A percentile compares a stretch with the other conserved stretches of the same genome.
phyloP scores from a whole-genome alignment of 2,888 invertebrate species.

The Penaeus monodon region DNA sequence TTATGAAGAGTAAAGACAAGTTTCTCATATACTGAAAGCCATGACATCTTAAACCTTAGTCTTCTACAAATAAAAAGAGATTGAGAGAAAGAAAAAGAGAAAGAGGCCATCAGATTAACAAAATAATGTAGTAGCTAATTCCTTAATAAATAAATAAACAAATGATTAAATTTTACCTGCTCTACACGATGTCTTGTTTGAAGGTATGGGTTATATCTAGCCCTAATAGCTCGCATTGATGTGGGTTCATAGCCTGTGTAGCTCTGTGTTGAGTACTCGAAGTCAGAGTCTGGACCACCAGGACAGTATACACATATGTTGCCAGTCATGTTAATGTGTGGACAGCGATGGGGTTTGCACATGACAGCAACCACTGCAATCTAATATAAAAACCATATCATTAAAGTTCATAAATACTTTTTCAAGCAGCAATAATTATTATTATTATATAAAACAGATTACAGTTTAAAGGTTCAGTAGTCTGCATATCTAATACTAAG shows the following conservation, averaged over 20 bases:
- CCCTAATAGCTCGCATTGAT: constrained; percentile 98
- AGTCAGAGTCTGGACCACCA: constrained; percentile 98
- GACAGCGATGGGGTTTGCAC: constrained; percentile 99
- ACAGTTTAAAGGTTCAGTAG: too few species aligned
- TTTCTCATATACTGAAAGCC: too few species aligned
- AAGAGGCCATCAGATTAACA: background rate
- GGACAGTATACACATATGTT: constrained; percentile 99
- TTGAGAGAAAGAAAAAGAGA: background rate
- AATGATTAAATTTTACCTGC: constrained; percentile 75
- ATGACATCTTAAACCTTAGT: background rate
- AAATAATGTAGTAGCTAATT: too few species aligned
- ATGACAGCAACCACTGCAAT: constrained; percentile 98
- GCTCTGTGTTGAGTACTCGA: constrained; percentile 99
- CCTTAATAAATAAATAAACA: too few species aligned
- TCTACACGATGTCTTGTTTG: constrained; percentile 92
- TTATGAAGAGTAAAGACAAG: too few species aligned
- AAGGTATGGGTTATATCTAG: constrained; percentile 95
- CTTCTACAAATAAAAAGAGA: background rate
- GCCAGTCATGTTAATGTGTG: constrained; percentile 98
- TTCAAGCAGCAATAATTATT: too few species aligned
- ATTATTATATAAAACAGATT: too few species aligned
- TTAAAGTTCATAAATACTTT: too few species aligned
- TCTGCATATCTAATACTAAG: too few species aligned
- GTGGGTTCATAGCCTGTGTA: constrained; percentile 99
- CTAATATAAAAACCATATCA: constrained; percentile 20